These are phyloP conservation scores for Ophioninae sp. DNA, from an alignment of 2,888 invertebrate genomes.

Conservation along the genomic window DNA sequence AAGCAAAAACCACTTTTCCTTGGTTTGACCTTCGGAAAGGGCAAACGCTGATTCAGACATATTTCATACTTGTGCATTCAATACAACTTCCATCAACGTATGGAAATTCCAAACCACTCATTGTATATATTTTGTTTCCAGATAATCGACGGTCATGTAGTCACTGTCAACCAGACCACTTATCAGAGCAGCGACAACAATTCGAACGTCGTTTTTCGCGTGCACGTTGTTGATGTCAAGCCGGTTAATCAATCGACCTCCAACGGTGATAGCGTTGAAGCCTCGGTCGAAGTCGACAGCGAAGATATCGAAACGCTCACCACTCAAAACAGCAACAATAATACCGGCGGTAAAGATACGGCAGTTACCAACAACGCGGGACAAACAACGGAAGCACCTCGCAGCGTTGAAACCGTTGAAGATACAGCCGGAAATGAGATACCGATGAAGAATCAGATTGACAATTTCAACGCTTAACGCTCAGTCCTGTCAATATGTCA, in stretches of 20 bases:
- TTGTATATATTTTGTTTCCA: slow-evolving; percentile 63
- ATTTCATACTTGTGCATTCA: neutral
- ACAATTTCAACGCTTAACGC: slow-evolving; percentile 73
- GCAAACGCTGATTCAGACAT: too few relatives aligned
- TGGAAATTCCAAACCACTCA: neutral
- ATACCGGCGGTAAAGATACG: neutral
- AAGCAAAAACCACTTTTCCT: neutral
- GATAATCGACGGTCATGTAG: slow-evolving; percentile 83
- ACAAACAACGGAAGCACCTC: slow-evolving; percentile 64
- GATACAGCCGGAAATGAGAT: slow-evolving; percentile 78
- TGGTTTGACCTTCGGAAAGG: neutral
- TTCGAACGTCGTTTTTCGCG: slow-evolving; percentile 79
- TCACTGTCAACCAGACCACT: slow-evolving; percentile 83
- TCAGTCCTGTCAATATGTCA: too few relatives aligned
- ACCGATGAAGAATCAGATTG: slow-evolving; percentile 65
- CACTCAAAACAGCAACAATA: slow-evolving; percentile 21
- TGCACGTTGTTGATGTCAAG: slow-evolving; percentile 81
- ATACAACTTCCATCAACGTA: neutral
- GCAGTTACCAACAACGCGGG: slow-evolving; percentile 41
- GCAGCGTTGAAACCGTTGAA: slow-evolving; percentile 77
- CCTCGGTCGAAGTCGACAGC: slow-evolving; percentile 49
- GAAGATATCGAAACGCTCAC: slow-evolving; percentile 63
- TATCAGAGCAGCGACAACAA: slow-evolving; percentile 80
- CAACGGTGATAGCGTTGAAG: slow-evolving; percentile 34
- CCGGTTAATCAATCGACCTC: slow-evolving; percentile 75